These are phyloP conservation scores for Maccullochella peelii DNA, from an alignment of 2,113 vertebrate species.

Conservation along the genomic window DNA sequence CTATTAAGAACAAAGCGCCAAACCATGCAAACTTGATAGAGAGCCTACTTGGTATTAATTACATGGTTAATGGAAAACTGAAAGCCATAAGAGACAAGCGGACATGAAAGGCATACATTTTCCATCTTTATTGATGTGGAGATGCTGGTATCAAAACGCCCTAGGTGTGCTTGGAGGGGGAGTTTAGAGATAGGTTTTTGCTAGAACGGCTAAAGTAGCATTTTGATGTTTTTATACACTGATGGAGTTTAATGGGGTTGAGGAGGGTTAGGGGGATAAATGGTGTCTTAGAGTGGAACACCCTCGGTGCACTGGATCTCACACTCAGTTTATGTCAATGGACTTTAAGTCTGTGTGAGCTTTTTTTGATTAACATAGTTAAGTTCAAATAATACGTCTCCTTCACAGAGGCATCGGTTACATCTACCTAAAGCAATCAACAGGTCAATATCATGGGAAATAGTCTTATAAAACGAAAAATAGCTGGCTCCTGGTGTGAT, in stretches of 20 bases:
- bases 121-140: slow-evolving; percentile 77
- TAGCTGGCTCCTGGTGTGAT: background rate
- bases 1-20: slow-evolving; percentile 83
- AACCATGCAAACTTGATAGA: slow-evolving; percentile 82
- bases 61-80: slow-evolving; percentile 84
- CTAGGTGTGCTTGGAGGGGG: slow-evolving; percentile 58
- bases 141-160: slow-evolving; percentile 67
- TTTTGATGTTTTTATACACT: slow-evolving; percentile 55
- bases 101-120: slow-evolving; percentile 82
- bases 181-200: slow-evolving; percentile 38
- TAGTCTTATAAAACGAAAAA: background rate
- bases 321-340: slow-evolving; percentile 27
- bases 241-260: slow-evolving; percentile 51
- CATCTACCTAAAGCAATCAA: background rate
- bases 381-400: background rate
- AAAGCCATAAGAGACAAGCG: slow-evolving; percentile 81
- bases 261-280: slow-evolving; percentile 37
- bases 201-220: slow-evolving; percentile 24
- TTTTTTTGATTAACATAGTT: slow-evolving; percentile 1
- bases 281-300: slow-evolving; percentile 10
- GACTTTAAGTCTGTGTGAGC: background rate
- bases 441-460: background rate
- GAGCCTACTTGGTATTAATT: slow-evolving; percentile 86
- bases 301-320: background rate
- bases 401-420: background rate